Conservation (phyloP, 2,888 invertebrate genomes). For the Nomada hirtipes region DNA sequence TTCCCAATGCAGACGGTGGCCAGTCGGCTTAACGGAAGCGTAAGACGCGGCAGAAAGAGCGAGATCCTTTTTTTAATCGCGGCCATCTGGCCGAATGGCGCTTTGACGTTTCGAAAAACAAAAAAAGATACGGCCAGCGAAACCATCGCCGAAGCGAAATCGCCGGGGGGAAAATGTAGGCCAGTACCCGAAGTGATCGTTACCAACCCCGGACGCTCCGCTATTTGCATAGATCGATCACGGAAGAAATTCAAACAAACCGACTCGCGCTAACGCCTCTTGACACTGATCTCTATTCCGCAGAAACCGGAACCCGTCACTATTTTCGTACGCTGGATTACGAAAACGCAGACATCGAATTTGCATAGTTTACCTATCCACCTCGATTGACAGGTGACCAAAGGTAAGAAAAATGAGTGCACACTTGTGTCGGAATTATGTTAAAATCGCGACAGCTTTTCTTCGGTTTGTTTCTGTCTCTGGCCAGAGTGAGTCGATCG, state of each 20-base stretch:
- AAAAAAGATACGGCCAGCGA: constrained; percentile 44
- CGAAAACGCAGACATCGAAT: no score
- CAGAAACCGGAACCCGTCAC: constrained; percentile 25
- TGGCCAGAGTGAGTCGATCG: no score
- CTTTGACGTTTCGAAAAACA: constrained; percentile 52
- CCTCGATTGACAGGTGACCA: no score
- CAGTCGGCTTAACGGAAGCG: constrained; percentile 35
- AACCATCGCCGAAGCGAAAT: constrained; percentile 40
- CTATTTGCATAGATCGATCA: constrained; percentile 66
- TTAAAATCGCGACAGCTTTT: no score
- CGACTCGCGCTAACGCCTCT: constrained; percentile 17
- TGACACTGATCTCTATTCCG: constrained; percentile 33
- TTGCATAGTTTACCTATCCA: no score
- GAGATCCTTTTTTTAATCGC: constrained; percentile 47
- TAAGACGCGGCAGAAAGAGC: constrained; percentile 4
- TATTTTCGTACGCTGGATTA: no score
- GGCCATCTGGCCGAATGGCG: constrained; percentile 52
- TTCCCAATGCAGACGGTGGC: constrained; percentile 46
- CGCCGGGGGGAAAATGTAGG: constrained; percentile 55
- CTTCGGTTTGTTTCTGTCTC: no score
- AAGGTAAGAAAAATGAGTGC: no score
- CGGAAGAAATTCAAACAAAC: constrained; percentile 68
- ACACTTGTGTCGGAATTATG: no score
- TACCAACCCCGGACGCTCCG: constrained; percentile 56
- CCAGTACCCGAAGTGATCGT: constrained; percentile 66